phyloP scores from a whole-genome alignment of 92 coral and sea anemone genomes.

The Muricea muricata region DNA sequence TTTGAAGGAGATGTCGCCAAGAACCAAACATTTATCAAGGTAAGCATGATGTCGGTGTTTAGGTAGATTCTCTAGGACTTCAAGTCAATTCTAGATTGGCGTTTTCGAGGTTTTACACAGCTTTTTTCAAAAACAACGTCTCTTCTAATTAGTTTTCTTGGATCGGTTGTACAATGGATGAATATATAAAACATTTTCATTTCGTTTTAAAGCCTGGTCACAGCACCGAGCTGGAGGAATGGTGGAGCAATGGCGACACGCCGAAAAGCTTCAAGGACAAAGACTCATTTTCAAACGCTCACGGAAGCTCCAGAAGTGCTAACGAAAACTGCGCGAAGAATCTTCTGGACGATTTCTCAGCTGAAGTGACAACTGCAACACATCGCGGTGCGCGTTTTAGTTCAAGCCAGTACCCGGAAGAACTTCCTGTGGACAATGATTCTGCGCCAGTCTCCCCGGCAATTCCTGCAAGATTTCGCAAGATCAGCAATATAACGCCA shows the following conservation, averaged over 20 bases:
- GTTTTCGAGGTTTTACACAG: no score
- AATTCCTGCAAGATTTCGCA: background rate
- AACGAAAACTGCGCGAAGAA: conserved; percentile 20
- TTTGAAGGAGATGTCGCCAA: conserved; percentile 23
- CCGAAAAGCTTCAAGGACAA: background rate
- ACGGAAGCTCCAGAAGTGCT: background rate
- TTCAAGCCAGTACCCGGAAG: background rate
- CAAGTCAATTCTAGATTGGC: no score
- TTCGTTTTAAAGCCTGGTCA: background rate
- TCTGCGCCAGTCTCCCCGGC: background rate
- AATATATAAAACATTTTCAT: background rate
- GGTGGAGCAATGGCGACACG: background rate
- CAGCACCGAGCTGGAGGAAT: background rate
- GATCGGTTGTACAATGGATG: no score
- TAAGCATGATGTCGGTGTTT: no score
- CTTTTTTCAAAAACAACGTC: no score
- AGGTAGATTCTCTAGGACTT: no score
- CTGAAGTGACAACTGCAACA: background rate
- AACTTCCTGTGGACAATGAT: background rate
- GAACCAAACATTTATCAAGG: conserved; percentile 13
- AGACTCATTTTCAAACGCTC: background rate
- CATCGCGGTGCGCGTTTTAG: background rate
- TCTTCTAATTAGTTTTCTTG: no score
- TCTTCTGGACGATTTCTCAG: conserved; percentile 5
- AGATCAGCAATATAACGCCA: background rate